These are phyloP conservation scores for Catocala nupta DNA, from an alignment of 2,888 invertebrate genomes.

Conservation along the genomic window DNA sequence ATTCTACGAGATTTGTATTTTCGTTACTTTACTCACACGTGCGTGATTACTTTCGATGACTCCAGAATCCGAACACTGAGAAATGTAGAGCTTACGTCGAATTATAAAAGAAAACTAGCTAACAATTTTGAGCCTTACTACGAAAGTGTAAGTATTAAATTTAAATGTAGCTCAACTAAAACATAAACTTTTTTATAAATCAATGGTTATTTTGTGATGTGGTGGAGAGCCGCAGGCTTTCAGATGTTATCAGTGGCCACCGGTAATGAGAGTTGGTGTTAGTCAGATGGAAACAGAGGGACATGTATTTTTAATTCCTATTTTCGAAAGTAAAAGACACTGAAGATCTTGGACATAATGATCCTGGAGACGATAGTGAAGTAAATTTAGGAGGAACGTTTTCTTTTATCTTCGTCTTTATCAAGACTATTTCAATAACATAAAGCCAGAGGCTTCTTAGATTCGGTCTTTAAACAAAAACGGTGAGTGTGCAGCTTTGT, in stretches of 20 bases:
- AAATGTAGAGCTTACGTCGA: conserved; percentile 31
- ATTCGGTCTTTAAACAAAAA: neutral
- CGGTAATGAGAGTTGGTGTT: conserved; percentile 80
- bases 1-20: conserved; percentile 22
- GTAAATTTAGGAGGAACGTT: conserved; percentile 11
- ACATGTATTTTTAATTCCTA: conserved; percentile 66
- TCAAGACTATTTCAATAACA: conserved; percentile 12
- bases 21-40: conserved; percentile 29
- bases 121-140: conserved; percentile 13
- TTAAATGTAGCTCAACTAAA: conserved; percentile 21
- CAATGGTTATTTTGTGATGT: conserved; percentile 63
- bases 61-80: conserved; percentile 31
- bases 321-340: conserved; percentile 55
- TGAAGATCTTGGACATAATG: conserved; percentile 39
- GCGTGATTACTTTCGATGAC: conserved; percentile 31
- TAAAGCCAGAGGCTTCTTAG: neutral
- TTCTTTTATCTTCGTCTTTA: conserved; percentile 13
- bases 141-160: conserved; percentile 12
- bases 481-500: neutral
- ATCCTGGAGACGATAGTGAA: conserved; percentile 30
- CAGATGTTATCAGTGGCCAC: conserved; percentile 75
- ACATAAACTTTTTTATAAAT: conserved; percentile 55
- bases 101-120: conserved; percentile 16
- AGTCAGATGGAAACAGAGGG: conserved; percentile 73
- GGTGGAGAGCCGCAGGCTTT: conserved; percentile 64